Percentiles rank a stretch among this genome's conserved stretches.
Evolutionary conservation across 2,797 vertebrate species (phyloP).

Genomic region (Phylloscopus collybita): DNA sequence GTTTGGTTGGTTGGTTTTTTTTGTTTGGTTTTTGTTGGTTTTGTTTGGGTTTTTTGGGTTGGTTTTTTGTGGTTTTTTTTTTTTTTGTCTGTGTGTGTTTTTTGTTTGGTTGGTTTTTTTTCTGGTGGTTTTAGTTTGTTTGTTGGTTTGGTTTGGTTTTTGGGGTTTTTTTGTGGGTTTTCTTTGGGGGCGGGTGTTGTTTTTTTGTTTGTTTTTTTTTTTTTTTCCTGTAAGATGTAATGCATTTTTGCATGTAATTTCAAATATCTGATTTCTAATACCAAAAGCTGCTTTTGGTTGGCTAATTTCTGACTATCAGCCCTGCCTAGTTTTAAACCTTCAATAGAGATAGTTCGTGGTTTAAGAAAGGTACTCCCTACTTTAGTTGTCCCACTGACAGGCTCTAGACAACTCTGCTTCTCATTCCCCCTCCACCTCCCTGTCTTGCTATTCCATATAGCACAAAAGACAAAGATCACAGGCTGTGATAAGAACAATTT

Average conservation of each 20-base stretch:
- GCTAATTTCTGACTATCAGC: neutral
- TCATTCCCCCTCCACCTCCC: rapidly evolving
- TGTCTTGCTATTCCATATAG: rapidly evolving
- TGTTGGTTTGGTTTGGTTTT: too few species aligned
- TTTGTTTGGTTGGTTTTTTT: too few species aligned
- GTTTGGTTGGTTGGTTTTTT: too few species aligned
- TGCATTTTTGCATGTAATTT: neutral
- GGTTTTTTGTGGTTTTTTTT: neutral
- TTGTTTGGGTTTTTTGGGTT: neutral
- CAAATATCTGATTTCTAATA: neutral
- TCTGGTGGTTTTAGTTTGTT: too few species aligned
- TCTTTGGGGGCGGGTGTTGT: too few species aligned
- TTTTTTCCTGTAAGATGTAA: neutral
- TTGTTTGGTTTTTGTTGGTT: neutral
- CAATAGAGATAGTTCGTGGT: neutral
- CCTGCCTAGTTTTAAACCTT: neutral
- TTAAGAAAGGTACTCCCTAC: neutral
- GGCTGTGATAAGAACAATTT: neutral
- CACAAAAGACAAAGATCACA: neutral
- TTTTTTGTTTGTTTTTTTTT: too few species aligned
- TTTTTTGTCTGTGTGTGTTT: too few species aligned
- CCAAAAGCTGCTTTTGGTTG: neutral
- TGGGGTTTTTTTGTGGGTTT: too few species aligned
- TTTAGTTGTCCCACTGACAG: neutral
- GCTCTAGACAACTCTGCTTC: neutral